phyloP scores from a whole-genome alignment of 2,113 vertebrate species.

The Strigops habroptila region DNA sequence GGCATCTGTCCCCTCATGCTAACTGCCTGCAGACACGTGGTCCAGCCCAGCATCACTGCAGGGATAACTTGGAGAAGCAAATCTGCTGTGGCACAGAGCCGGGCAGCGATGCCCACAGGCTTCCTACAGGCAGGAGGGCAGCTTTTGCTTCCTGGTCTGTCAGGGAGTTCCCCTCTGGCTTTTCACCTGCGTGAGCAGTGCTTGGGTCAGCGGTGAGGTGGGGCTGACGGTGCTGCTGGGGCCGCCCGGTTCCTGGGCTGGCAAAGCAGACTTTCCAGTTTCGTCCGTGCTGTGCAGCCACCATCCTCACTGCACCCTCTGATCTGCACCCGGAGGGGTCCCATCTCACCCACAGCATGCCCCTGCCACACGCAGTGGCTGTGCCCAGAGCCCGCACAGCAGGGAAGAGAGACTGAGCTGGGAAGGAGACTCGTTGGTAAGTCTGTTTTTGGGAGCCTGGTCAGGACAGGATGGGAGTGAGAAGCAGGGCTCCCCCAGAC shows the following conservation, averaged over 20 bases:
- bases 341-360: background rate
- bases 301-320: background rate
- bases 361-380: rapidly evolving
- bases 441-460: background rate
- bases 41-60: background rate
- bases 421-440: background rate
- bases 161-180: constrained; percentile 42
- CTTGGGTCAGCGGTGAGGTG: constrained; percentile 21
- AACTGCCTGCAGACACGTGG: background rate
- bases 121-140: background rate
- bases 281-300: background rate
- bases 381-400: rapidly evolving
- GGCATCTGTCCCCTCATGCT: background rate
- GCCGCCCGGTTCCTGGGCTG: background rate
- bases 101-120: background rate
- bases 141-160: constrained; percentile 22
- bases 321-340: rapidly evolving
- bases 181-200: background rate
- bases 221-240: background rate
- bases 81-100: background rate
- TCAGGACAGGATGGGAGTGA: background rate
- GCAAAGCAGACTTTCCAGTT: constrained; percentile 65
- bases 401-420: background rate
- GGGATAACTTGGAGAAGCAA: background rate
- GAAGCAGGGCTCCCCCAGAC: background rate